Evolutionary conservation across 2,888 invertebrate species (phyloP), one percentile per base, ranked within the genome.

Genomic region (Metalampra italica): DNA sequence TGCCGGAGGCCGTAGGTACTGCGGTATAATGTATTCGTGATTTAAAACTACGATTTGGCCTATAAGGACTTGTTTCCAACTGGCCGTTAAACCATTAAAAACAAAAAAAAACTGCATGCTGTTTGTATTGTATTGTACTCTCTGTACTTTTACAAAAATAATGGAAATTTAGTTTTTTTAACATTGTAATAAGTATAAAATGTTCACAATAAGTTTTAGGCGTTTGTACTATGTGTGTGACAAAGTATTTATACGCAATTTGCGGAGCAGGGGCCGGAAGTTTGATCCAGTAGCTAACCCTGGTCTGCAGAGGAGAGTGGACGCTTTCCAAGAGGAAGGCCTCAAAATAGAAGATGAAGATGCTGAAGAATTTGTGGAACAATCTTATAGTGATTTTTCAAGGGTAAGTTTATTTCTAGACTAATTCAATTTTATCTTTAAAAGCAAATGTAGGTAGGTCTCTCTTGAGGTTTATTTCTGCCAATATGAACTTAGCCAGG

Each of bases 311-410:
- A 68, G 70, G 8, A 75, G 80, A 60, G 54, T 87, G 29, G 49
- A 60, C 37, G 82, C 79, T 4, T 85, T 84, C 48, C 56, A 70
- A 49, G 47, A 74, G 47, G 80, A 82, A 52, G 75, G 78, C 1
- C 46, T 81, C 8, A 64, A 60, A 32, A 59, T 88, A 9, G 66
- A 72, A 39, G 71, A 82, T 30, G 72, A 76, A 5, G 73, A 87
- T 54, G 70, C 73, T 9, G 82, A 86, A 55, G 82, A 89, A 49
- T 77, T 81, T 46, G 58, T 90, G 2, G 88, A 86, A 51, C 65
- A 76, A 52, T 85, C 83, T 7, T 84, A 82, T 34, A 80, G 82
- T 45, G 82, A 87, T 54, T 86, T 91, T 55, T 73, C 71, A 48
- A 75, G 80, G 41, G 81, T 88, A 56, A 66, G 68, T 51, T 22